These are phyloP conservation scores for Melinopterus prodromus DNA, from an alignment of 2,888 invertebrate genomes.

Conservation along the genomic window DNA sequence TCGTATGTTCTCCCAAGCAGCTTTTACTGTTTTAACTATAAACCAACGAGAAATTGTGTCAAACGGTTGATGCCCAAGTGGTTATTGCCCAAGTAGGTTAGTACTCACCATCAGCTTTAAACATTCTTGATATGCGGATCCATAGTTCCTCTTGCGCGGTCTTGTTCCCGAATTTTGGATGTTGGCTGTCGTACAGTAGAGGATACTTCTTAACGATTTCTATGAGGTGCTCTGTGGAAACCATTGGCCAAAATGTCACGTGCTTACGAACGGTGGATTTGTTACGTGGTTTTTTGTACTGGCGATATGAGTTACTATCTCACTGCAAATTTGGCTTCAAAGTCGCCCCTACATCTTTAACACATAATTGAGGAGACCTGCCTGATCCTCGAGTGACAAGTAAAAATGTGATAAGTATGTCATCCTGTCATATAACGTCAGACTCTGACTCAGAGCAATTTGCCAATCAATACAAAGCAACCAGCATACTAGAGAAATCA, in stretches of 20 bases:
- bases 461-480: too few relatives aligned
- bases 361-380: neutral
- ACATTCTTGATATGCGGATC: neutral
- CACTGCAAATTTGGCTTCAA: neutral
- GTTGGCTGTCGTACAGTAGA: neutral
- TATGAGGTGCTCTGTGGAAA: slow-evolving; percentile 13
- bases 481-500: too few relatives aligned
- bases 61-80: too few relatives aligned
- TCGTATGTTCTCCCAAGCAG: neutral
- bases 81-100: neutral
- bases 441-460: neutral
- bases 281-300: neutral
- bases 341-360: neutral
- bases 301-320: neutral
- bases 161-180: slow-evolving; percentile 9
- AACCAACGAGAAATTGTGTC: neutral
- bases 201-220: slow-evolving; percentile 20
- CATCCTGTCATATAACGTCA: neutral
- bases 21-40: neutral
- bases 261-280: neutral
- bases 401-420: neutral
- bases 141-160: neutral
- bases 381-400: neutral
- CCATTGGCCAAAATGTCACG: slow-evolving; percentile 5
- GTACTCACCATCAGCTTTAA: neutral